These are phyloP conservation scores for Meda fulgida DNA, from an alignment of 2,797 vertebrate genomes.

Conservation along the genomic window DNA sequence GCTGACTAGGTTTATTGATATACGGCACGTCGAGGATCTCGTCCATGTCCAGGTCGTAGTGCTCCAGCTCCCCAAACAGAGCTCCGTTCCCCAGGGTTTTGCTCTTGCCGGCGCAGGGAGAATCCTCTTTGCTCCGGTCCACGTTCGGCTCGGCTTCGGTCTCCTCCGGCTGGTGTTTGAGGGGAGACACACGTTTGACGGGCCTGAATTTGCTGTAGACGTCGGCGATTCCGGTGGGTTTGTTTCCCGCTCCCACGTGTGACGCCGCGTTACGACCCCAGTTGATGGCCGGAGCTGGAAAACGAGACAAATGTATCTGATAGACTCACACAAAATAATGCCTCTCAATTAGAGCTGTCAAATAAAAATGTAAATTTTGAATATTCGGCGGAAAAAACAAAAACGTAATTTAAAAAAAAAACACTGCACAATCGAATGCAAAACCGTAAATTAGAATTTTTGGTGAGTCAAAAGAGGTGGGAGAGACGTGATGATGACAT, in stretches of 20 bases:
- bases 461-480: too few relatives aligned
- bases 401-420: too few relatives aligned
- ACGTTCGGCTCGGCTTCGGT: conserved; percentile 80
- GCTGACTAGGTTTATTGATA: conserved; percentile 90
- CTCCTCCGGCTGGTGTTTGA: conserved; percentile 96
- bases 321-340: too few relatives aligned
- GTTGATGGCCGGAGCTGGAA: conserved; percentile 83
- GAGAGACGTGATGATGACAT: too few relatives aligned
- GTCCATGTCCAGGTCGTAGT: conserved; percentile 99
- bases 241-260: conserved; percentile 83
- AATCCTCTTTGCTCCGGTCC: conserved; percentile 78
- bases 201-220: conserved; percentile 95
- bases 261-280: conserved; percentile 88
- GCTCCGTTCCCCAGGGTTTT: conserved; percentile 69
- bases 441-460: too few relatives aligned
- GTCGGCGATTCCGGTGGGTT: conserved; percentile 90
- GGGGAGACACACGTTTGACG: conserved; percentile 93
- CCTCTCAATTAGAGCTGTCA: too few relatives aligned
- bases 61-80: conserved; percentile 91
- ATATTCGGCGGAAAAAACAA: too few relatives aligned
- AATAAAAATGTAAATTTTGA: too few relatives aligned
- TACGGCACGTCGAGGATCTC: conserved; percentile 99
- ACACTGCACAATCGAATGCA: too few relatives aligned
- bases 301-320: too few relatives aligned
- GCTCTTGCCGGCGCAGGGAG: conserved; percentile 67